Evolutionary conservation across 2,888 invertebrate species (phyloP).

Genomic region (Lypha dubia): DNA sequence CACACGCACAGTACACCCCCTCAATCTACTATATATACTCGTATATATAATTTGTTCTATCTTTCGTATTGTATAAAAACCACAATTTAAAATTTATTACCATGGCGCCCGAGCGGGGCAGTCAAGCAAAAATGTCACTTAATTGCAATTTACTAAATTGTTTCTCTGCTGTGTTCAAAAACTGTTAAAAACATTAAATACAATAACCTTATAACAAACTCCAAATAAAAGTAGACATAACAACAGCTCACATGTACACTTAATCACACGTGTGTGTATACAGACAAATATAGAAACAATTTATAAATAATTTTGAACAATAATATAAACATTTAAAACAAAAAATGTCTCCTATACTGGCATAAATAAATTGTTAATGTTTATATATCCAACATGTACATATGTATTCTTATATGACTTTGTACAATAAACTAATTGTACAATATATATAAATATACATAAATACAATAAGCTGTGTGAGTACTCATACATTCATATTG

Average conservation of each 20-base stretch:
- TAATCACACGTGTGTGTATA: background rate
- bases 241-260: background rate
- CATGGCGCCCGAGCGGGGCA: slow-evolving; percentile 74
- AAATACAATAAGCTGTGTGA: slow-evolving; percentile 67
- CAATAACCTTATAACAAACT: slow-evolving; percentile 67
- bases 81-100: slow-evolving; percentile 81
- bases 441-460: no score
- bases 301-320: slow-evolving; percentile 60
- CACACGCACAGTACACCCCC: background rate
- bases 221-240: slow-evolving; percentile 34
- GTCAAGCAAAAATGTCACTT: slow-evolving; percentile 79
- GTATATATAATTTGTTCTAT: slow-evolving; percentile 17
- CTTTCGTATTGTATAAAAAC: slow-evolving; percentile 73
- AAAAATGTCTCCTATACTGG: slow-evolving; percentile 14
- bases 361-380: slow-evolving; percentile 46
- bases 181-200: slow-evolving; percentile 71
- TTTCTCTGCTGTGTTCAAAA: slow-evolving; percentile 74
- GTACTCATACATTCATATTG: background rate
- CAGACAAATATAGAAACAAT: slow-evolving; percentile 47
- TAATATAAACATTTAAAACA: slow-evolving; percentile 15
- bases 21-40: background rate
- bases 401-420: background rate
- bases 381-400: slow-evolving; percentile 12
- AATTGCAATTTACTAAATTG: slow-evolving; percentile 82
- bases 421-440: slow-evolving; percentile 61